phyloP scores from a whole-genome alignment of 2,113 vertebrate genomes.

The Epinephelus fuscoguttatus region DNA sequence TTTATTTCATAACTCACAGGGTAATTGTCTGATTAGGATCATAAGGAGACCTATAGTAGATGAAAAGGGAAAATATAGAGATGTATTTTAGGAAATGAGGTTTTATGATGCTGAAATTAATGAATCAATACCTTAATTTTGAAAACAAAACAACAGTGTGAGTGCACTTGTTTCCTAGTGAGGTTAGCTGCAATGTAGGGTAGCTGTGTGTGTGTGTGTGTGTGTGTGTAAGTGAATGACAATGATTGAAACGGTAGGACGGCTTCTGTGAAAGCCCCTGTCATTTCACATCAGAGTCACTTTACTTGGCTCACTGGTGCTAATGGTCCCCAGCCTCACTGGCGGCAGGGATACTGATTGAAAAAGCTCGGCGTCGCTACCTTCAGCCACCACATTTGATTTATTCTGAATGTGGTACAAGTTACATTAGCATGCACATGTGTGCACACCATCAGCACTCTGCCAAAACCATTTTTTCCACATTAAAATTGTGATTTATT shows the following conservation, averaged over 20 bases:
- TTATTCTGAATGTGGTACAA: slow-evolving; percentile 4
- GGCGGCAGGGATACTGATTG: slow-evolving; percentile 64
- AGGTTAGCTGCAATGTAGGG: slow-evolving; percentile 35
- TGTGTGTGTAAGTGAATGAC: slow-evolving; percentile 30
- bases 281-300: slow-evolving; percentile 78
- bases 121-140: neutral
- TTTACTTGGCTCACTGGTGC: slow-evolving; percentile 62
- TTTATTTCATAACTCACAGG: neutral
- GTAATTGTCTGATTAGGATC: neutral
- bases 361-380: slow-evolving; percentile 39
- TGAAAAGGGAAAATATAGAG: neutral
- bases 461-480: slow-evolving; percentile 9
- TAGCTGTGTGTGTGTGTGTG: slow-evolving; percentile 6
- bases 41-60: neutral
- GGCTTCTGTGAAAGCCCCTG: slow-evolving; percentile 74
- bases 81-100: neutral
- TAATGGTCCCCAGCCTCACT: slow-evolving; percentile 66
- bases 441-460: neutral
- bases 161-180: slow-evolving; percentile 20
- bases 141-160: slow-evolving; percentile 22
- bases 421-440: slow-evolving; percentile 25
- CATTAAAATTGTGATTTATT: slow-evolving; percentile 10
- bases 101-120: neutral
- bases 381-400: slow-evolving; percentile 43
- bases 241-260: slow-evolving; percentile 59